A percentile compares a stretch with the other conserved stretches of the same genome.
These are phyloP conservation scores for Cerceris rybyensis DNA, from an alignment of 2,888 invertebrate species.

Conservation along the genomic window DNA sequence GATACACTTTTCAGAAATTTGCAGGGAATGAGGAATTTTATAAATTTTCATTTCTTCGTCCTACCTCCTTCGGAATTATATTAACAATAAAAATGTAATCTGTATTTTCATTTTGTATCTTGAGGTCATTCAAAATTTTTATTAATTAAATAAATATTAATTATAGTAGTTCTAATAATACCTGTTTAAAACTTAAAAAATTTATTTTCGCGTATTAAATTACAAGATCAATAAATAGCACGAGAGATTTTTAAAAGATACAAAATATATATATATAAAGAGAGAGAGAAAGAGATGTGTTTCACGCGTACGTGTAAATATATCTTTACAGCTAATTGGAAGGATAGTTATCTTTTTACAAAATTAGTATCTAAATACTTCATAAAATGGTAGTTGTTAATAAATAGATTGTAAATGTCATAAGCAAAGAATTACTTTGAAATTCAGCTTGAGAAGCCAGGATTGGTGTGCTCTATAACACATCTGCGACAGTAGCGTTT, in stretches of 20 bases:
- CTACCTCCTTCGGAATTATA: too few relatives aligned
- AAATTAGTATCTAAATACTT: slow-evolving; percentile 48
- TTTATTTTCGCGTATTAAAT: slow-evolving; percentile 53
- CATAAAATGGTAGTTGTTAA: slow-evolving; percentile 62
- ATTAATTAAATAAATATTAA: too few relatives aligned
- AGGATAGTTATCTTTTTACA: slow-evolving; percentile 50
- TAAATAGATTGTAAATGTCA: slow-evolving; percentile 64
- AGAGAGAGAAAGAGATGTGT: slow-evolving; percentile 4
- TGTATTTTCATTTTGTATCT: too few relatives aligned
- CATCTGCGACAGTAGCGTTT: slow-evolving; percentile 96
- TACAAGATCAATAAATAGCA: slow-evolving; percentile 66
- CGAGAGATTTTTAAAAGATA: slow-evolving; percentile 36
- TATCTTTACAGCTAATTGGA: slow-evolving; percentile 44
- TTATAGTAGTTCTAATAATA: too few relatives aligned
- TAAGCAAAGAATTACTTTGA: slow-evolving; percentile 30
- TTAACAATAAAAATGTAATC: too few relatives aligned
- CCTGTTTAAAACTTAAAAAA: slow-evolving; percentile 27
- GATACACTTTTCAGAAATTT: too few relatives aligned
- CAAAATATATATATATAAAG: slow-evolving; percentile 28
- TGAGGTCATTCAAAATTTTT: too few relatives aligned
- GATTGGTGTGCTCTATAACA: slow-evolving; percentile 97
- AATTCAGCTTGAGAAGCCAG: slow-evolving; percentile 88
- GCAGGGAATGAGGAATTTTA: too few relatives aligned
- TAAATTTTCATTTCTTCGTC: too few relatives aligned
- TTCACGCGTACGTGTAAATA: slow-evolving; percentile 17